Conservation (phyloP, 2,888 invertebrate genomes). For the Eupithecia centaureata region DNA sequence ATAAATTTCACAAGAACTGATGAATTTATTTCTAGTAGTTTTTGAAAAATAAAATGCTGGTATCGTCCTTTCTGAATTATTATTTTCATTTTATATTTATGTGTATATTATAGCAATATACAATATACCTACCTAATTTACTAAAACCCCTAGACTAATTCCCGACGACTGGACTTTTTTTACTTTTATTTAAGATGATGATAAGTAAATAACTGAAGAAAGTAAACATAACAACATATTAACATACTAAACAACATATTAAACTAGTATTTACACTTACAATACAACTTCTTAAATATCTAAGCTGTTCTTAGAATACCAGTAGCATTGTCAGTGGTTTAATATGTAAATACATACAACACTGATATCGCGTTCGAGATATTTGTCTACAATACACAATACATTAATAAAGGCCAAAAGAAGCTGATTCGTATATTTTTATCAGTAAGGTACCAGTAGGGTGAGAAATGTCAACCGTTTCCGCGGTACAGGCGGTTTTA, state of each 20-base stretch:
- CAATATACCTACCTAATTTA: neutral
- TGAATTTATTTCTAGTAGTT: neutral
- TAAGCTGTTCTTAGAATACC: too few relatives aligned
- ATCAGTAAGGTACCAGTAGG: slow-evolving; percentile 7
- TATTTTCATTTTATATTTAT: neutral
- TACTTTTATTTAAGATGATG: too few relatives aligned
- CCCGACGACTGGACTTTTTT: neutral
- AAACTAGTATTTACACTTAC: too few relatives aligned
- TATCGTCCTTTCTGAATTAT: neutral
- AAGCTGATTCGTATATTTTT: slow-evolving; percentile 1
- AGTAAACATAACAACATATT: too few relatives aligned
- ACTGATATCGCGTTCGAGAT: slow-evolving; percentile 7
- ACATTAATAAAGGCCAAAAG: neutral
- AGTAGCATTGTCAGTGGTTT: too few relatives aligned
- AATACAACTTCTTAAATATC: too few relatives aligned
- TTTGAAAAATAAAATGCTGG: neutral
- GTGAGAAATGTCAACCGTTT: slow-evolving; percentile 3
- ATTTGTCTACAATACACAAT: neutral
- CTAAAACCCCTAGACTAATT: neutral
- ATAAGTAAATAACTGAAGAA: too few relatives aligned
- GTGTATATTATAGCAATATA: too few relatives aligned
- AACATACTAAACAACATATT: too few relatives aligned
- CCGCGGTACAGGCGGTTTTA: neutral
- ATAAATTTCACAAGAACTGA: neutral
- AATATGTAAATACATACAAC: neutral